phyloP scores from a whole-genome alignment of 1,140 invertebrate species.

The Eubasilissa regina region DNA sequence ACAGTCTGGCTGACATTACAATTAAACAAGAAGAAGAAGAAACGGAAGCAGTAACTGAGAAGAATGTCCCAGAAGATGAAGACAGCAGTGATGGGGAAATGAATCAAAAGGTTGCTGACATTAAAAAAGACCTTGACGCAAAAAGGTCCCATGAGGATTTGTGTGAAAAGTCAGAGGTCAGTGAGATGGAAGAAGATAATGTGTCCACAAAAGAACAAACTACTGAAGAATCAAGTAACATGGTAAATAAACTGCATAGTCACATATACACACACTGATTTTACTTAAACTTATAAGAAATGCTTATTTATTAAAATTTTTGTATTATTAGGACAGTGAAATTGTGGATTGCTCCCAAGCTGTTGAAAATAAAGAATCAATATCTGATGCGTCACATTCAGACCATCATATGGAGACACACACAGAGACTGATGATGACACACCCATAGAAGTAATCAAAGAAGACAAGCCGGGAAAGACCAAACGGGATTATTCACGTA shows the following conservation, averaged over 20 bases:
- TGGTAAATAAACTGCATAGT: constrained; percentile 16
- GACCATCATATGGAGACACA: constrained; percentile 62
- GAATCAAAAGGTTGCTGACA: constrained; percentile 61
- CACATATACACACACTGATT: too few relatives aligned
- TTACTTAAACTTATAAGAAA: too few relatives aligned
- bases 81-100: constrained; percentile 64
- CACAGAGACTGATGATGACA: constrained; percentile 75
- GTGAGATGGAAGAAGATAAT: constrained; percentile 59
- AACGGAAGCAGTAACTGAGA: not conserved
- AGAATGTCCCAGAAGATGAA: constrained; percentile 58
- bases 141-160: constrained; percentile 48
- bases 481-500: constrained; percentile 65
- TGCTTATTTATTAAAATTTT: not conserved
- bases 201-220: constrained; percentile 52
- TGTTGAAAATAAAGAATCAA: constrained; percentile 13
- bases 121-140: constrained; percentile 55
- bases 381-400: not conserved
- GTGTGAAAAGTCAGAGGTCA: constrained; percentile 34
- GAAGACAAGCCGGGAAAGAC: constrained; percentile 68
- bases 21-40: constrained; percentile 16
- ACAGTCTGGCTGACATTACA: not conserved
- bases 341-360: not conserved
- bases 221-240: constrained; percentile 20
- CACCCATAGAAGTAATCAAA: constrained; percentile 73
- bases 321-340: constrained; percentile 44